Evolutionary conservation across 2,113 vertebrate species (phyloP).

Genomic region (Tachysurus fulvidraco): DNA sequence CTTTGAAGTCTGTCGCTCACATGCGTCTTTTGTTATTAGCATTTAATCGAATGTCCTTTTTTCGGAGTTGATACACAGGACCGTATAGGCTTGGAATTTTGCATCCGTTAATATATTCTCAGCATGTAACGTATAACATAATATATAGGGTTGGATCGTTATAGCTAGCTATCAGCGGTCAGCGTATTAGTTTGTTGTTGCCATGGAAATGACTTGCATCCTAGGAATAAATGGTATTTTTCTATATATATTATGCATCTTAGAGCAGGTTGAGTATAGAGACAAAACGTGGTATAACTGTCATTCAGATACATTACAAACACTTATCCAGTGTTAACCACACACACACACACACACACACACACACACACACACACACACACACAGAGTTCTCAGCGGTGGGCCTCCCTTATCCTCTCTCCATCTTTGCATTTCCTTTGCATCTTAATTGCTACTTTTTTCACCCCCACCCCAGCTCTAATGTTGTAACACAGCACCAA

Average conservation of each 20-base stretch:
- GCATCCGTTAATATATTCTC: too few species aligned
- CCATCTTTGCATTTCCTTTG: slow-evolving; percentile 36
- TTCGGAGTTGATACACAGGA: not conserved
- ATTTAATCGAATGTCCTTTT: slow-evolving; percentile 17
- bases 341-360: slow-evolving; percentile 23
- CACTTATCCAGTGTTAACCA: not conserved
- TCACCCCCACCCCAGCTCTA: not conserved
- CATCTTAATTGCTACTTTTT: slow-evolving; percentile 40
- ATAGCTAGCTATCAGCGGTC: not conserved
- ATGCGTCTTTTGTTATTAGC: slow-evolving; percentile 39
- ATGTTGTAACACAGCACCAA: slow-evolving; percentile 35
- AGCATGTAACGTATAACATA: too few species aligned
- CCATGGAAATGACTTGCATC: not conserved
- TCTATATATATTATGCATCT: not conserved
- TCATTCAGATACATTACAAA: not conserved
- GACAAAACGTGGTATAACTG: not conserved
- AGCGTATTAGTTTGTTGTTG: not conserved
- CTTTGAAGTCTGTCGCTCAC: slow-evolving; percentile 36
- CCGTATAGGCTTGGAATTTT: not conserved
- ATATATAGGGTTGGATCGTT: not conserved
- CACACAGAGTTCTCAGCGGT: slow-evolving; percentile 22
- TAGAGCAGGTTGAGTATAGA: not conserved
- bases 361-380: slow-evolving; percentile 29
- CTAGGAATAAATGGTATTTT: not conserved
- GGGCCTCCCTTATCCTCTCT: slow-evolving; percentile 39